Base-by-base conservation (phyloP, 2,113 vertebrate species). In the Antennarius striatus region DNA sequence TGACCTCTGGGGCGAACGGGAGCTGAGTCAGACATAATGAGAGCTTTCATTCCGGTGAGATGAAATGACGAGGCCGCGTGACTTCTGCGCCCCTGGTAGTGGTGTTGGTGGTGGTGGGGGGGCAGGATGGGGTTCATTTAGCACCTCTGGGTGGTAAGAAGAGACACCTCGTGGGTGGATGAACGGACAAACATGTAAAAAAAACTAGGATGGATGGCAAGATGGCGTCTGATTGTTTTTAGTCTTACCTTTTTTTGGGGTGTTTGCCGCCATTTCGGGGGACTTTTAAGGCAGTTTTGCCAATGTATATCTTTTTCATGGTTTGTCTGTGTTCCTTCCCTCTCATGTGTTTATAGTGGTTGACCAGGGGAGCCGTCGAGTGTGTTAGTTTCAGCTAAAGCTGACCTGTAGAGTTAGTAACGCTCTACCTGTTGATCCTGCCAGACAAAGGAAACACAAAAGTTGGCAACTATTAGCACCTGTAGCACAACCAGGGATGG, bases 221-320 rank as follows among this genome's bases (percentile, higher is more conserved):
- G 71, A 85, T 63, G 73, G 56, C 10, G 59, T 69, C 68, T 17
- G 62, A 22, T 58, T 40, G 29, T 28, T 48, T 59, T 75, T 47
- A 10, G 79, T 89, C 91, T 92, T 93, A 93, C 92, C 92, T 93
- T 86, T 93, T 93, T 70, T 93, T 93, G 15, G 88, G 92, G 70
- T 93, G 92, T 87, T 93, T 93, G 82, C 91, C 83, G 47, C 91
- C 91, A 84, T 91, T 93, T 83, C 91, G 86, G 84, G 91, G 76
- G 60, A 90, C 91, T 92, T 93, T 93, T 85, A 91, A 88, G 80
- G 91, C 91, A 10, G 92, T 93, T 91, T 93, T 93, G 77, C 92
- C 92, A 86, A 93, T 93, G 89, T 93, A 93, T 79, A 93, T 93
- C 89, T 93, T 93, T 91, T 93, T 93, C 93, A 93, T 93, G 91